These are phyloP conservation scores for Magallana ariakensis DNA, from an alignment of 1,140 invertebrate species.

Conservation along the genomic window DNA sequence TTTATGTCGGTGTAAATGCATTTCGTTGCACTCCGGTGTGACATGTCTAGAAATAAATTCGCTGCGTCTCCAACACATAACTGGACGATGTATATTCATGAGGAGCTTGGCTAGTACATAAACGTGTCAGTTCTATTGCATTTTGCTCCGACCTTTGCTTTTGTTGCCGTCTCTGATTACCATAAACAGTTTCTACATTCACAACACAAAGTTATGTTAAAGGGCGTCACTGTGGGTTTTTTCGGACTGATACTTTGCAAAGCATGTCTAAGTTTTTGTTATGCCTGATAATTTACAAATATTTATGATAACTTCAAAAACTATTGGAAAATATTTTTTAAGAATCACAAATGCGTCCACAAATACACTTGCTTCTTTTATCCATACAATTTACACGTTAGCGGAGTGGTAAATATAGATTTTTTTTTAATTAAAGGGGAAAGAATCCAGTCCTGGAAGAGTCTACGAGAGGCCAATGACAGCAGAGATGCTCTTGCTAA, in stretches of 20 bases:
- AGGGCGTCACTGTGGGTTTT: no score
- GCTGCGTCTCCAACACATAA: not conserved
- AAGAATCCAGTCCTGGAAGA: constrained; percentile 68
- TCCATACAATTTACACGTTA: no score
- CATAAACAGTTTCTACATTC: not conserved
- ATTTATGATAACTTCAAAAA: no score
- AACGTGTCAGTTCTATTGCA: not conserved
- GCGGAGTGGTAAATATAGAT: no score
- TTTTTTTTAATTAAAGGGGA: constrained; percentile 64
- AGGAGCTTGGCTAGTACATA: not conserved
- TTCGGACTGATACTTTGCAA: no score
- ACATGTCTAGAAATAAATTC: not conserved
- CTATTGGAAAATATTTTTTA: no score
- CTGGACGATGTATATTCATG: not conserved
- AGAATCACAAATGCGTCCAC: no score
- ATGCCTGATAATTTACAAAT: no score
- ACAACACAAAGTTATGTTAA: no score
- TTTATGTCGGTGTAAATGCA: not conserved
- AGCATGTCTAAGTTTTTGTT: no score
- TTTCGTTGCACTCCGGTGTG: not conserved
- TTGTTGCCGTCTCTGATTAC: not conserved
- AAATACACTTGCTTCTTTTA: no score
- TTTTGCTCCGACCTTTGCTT: not conserved
- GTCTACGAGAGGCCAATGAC: constrained; percentile 68
- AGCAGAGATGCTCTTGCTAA: constrained; percentile 85